Evolutionary conservation across 2,113 vertebrate genomes (phyloP), one percentile per base, ranked within the genome.

Genomic region (Ophiodon elongatus): DNA sequence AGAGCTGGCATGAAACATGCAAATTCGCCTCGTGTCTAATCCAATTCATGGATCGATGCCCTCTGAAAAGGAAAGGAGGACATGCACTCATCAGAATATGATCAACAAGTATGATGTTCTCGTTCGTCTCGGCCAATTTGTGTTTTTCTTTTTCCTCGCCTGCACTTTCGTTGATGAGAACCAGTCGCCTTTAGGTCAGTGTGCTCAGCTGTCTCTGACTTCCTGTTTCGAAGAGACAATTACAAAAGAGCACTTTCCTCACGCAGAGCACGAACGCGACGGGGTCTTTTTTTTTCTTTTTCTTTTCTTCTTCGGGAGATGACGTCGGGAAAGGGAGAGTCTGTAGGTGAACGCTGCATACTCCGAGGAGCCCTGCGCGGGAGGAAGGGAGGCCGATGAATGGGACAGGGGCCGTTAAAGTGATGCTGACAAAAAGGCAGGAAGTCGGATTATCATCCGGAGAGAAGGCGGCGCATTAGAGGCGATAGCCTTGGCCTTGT

Each of bases 341-440:
- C 56, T 37, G 45, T 15, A 8, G 45, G 76, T 47, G 43, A 52
- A 71, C 15, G 13, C 43, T 11, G 39, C 52, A 23, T 66, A 19
- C 54, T 82, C 70, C 57, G 59, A 79, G 64, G 68, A 82, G 52
- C 66, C 43, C 33, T 68, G n/a, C 1, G 19, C 39, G 66, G 64
- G 43, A 81, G 71, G 75, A 82, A 33, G 63, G 35, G 27, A 23
- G 56, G 29, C 52, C 88, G 85, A 91, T 79, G 63, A 91, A 92
- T 88, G 86, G 83, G 83, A 64, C 1, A 11, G 41, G 84, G 67
- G 79, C 80, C 83, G 85, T 88, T 85, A 78, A 56, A 81, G 79
- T 88, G 91, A 91, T 87, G 88, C 56, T 93, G 93, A 93, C n/a
- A 87, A 84, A 94, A 89, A 85, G 87, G 74, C 66, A 83, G 88